Evolutionary conservation across 1,140 invertebrate species (phyloP).

Genomic region (Tachypleus tridentatus): DNA sequence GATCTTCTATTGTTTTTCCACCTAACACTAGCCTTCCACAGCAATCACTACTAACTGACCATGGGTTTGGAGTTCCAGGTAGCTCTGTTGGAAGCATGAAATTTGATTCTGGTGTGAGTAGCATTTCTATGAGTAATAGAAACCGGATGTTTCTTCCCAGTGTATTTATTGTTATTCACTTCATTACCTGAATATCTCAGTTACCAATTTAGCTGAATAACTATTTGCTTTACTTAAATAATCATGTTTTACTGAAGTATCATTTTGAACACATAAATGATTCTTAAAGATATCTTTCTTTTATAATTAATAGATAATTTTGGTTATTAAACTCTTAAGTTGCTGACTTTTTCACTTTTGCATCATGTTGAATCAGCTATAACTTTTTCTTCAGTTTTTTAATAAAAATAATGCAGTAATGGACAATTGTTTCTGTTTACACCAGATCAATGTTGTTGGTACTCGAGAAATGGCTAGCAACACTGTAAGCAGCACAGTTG

Average conservation of each 20-base stretch:
- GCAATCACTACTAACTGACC: conserved; percentile 6
- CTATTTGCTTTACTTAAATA: too few species aligned
- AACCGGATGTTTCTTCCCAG: too few species aligned
- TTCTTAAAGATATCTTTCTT: too few species aligned
- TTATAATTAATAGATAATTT: too few species aligned
- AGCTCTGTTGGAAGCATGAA: not conserved
- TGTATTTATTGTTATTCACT: too few species aligned
- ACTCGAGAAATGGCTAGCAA: conserved; percentile 27
- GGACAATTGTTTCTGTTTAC: not conserved
- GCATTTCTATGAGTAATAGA: not conserved
- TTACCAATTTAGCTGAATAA: too few species aligned
- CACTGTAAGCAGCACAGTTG: conserved; percentile 28
- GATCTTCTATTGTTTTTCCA: conserved; percentile 12
- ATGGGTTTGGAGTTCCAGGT: conserved; percentile 26
- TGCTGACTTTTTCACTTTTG: not conserved
- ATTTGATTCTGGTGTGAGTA: conserved; percentile 10
- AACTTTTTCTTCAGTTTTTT: conserved; percentile 1
- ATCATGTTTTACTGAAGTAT: too few species aligned
- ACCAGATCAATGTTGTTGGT: conserved; percentile 13
- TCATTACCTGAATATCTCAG: too few species aligned
- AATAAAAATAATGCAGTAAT: not conserved
- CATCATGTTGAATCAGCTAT: not conserved
- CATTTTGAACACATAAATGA: too few species aligned
- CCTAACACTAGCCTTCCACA: conserved; percentile 5
- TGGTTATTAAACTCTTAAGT: not conserved